Evolutionary conservation across 1,140 invertebrate genomes (phyloP).

Genomic region (Stenopsyche tienmushanensis): DNA sequence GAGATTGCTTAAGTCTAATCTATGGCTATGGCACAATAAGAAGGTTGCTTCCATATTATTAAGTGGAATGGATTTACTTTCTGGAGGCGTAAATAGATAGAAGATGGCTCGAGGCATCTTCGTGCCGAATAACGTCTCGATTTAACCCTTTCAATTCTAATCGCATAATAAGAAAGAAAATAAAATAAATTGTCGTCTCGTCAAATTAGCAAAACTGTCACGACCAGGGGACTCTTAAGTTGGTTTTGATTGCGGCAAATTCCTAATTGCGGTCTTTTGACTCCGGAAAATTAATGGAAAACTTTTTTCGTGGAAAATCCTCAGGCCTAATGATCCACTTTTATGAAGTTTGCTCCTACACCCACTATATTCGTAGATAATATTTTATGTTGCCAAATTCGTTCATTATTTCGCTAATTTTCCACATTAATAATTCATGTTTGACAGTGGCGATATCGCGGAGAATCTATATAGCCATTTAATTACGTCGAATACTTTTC

Average conservation of each 20-base stretch:
- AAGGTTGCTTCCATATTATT: too few relatives aligned
- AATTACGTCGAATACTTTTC: too few relatives aligned
- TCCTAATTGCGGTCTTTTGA: slow-evolving; percentile 26
- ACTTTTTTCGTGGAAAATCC: slow-evolving; percentile 4
- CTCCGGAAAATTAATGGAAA: slow-evolving; percentile 17
- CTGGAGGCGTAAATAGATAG: not conserved
- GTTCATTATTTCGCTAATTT: too few relatives aligned
- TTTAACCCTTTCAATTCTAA: slow-evolving; percentile 12
- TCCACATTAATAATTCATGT: too few relatives aligned
- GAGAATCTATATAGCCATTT: too few relatives aligned
- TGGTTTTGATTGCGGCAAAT: slow-evolving; percentile 22
- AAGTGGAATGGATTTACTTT: too few relatives aligned
- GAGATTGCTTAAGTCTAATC: too few relatives aligned
- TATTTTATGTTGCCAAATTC: too few relatives aligned
- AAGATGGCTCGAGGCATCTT: not conserved
- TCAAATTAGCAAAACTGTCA: slow-evolving; percentile 26
- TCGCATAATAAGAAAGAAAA: slow-evolving; percentile 1
- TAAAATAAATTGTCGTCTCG: slow-evolving; percentile 8
- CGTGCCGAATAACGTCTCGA: not conserved
- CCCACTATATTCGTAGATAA: not conserved
- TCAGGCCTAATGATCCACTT: not conserved
- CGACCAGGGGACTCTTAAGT: slow-evolving; percentile 13
- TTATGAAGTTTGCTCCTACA: not conserved
- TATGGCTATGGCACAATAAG: too few relatives aligned
- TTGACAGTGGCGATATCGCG: too few relatives aligned